These are phyloP conservation scores for Bombus impatiens DNA, from an alignment of 1,140 invertebrate species.

Conservation along the genomic window DNA sequence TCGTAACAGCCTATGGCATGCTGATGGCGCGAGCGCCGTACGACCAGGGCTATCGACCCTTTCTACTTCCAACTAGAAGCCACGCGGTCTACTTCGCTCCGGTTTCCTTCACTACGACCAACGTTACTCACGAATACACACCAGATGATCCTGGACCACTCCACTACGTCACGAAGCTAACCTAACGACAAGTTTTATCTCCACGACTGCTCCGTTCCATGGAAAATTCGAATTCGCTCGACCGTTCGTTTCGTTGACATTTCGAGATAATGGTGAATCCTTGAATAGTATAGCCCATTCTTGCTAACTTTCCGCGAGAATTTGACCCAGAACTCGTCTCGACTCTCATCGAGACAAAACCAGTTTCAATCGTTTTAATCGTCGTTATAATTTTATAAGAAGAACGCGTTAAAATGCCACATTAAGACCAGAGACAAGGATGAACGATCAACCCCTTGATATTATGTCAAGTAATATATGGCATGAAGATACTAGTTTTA, in stretches of 20 bases:
- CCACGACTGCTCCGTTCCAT: not conserved
- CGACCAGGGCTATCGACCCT: conserved; percentile 76
- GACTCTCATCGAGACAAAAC: too few species aligned
- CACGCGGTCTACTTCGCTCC: conserved; percentile 64
- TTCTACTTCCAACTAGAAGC: conserved; percentile 62
- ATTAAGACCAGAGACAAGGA: rapidly evolving
- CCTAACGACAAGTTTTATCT: conserved; percentile 6
- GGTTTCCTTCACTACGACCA: conserved; percentile 8
- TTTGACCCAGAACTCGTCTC: too few species aligned
- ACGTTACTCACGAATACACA: conserved; percentile 20
- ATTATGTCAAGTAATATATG: too few species aligned
- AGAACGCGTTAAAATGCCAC: too few species aligned
- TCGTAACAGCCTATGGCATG: conserved; percentile 20
- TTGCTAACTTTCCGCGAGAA: too few species aligned
- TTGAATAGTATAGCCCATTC: not conserved
- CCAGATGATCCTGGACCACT: not conserved
- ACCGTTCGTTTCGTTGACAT: not conserved
- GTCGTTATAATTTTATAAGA: too few species aligned
- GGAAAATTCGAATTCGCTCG: conserved; percentile 1
- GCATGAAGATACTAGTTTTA: too few species aligned
- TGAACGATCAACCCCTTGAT: too few species aligned
- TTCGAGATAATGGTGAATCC: not conserved
- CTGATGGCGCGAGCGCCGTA: conserved; percentile 72
- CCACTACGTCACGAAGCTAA: not conserved
- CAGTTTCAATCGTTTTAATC: too few species aligned